A percentile compares a stretch with the other conserved stretches of the same genome.
Conservation (phyloP, 2,113 vertebrate genomes). For the Neomonachus schauinslandi region DNA sequence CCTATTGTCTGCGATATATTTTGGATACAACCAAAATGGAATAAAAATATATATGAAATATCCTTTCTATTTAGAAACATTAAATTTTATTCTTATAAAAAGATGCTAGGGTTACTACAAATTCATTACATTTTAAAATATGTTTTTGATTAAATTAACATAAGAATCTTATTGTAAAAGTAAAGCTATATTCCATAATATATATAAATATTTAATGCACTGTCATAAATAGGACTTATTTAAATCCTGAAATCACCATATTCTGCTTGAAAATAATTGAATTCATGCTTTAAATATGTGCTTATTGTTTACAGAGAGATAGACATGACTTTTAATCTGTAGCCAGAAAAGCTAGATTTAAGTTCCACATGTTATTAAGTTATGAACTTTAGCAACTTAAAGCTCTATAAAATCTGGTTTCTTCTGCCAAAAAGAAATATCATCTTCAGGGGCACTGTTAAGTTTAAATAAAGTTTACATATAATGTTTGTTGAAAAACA, state of each 20-base stretch:
- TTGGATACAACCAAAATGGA: background rate
- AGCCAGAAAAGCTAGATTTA: background rate
- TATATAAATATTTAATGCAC: background rate
- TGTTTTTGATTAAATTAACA: background rate
- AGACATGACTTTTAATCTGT: background rate
- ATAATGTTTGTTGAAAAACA: background rate
- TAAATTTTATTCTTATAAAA: background rate
- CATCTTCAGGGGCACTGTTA: background rate
- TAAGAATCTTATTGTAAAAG: background rate
- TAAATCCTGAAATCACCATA: background rate
- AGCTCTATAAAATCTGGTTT: background rate
- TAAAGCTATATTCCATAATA: background rate
- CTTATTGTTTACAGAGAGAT: background rate
- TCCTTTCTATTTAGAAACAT: background rate
- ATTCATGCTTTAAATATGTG: background rate
- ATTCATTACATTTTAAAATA: background rate
- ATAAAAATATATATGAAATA: slow-evolving; percentile 33
- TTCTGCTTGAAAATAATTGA: slow-evolving; percentile 13
- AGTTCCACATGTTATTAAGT: background rate
- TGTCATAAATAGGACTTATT: background rate
- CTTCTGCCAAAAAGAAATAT: background rate
- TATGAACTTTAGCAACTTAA: background rate
- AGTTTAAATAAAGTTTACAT: background rate
- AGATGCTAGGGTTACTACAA: background rate
- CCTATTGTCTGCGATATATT: background rate